A percentile compares a stretch with the other conserved stretches of the same genome.
These are phyloP conservation scores for Motacilla alba DNA, from an alignment of 2,113 vertebrate genomes.

Conservation along the genomic window DNA sequence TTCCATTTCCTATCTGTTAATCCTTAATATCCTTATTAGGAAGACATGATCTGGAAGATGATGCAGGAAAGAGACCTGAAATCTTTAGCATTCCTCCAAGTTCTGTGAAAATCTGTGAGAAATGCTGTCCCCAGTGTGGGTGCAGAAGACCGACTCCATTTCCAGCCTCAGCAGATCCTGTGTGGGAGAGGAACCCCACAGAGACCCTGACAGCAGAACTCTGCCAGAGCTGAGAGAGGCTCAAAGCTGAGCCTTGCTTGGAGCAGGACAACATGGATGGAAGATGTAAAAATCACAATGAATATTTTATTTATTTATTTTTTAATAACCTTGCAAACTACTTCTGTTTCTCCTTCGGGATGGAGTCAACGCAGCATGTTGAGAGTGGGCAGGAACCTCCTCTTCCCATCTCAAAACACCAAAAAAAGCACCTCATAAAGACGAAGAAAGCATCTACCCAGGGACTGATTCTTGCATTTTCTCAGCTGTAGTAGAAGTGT, in stretches of 20 bases:
- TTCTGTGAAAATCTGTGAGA: not conserved
- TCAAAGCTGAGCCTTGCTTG: not conserved
- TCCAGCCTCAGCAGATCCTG: not conserved
- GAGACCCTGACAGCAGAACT: not conserved
- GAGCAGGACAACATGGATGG: not conserved
- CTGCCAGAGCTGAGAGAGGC: not conserved
- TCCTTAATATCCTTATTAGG: not conserved
- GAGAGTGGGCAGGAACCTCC: not conserved
- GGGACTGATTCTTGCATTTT: not conserved
- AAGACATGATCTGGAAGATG: not conserved
- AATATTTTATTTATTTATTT: not conserved
- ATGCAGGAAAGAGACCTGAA: not conserved
- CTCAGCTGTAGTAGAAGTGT: not conserved
- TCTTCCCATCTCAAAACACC: not conserved
- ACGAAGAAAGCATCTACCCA: not conserved
- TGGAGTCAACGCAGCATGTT: not conserved
- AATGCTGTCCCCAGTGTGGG: not conserved
- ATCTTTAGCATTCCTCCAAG: not conserved
- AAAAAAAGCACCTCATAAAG: too few relatives aligned
- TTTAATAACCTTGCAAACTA: not conserved
- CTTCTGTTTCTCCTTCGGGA: not conserved
- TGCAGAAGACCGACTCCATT: not conserved
- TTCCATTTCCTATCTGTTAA: not conserved
- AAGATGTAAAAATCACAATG: not conserved
- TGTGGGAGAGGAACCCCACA: fast-evolving